phyloP scores from a whole-genome alignment of 2,797 vertebrate genomes.

The Smutsia gigantea region DNA sequence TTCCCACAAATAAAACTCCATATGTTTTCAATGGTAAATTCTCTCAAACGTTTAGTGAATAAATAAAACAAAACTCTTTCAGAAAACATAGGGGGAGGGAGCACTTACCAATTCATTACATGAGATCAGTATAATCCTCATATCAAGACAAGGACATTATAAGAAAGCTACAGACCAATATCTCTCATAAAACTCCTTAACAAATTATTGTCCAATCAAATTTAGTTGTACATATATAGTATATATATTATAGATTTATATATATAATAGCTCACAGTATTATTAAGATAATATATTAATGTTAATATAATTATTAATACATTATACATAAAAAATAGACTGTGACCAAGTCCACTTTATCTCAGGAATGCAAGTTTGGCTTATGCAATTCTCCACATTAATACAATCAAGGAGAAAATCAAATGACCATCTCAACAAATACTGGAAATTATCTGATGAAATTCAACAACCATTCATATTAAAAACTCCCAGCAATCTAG shows the following conservation, averaged over 20 bases:
- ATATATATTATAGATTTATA: too few species aligned
- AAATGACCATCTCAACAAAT: background rate
- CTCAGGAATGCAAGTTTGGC: background rate
- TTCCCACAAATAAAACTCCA: constrained; percentile 48
- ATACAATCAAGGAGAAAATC: constrained; percentile 35
- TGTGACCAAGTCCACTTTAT: background rate
- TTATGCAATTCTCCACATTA: constrained; percentile 1
- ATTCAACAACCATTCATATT: background rate
- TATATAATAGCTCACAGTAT: too few species aligned
- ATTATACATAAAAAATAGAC: background rate
- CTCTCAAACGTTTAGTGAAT: background rate
- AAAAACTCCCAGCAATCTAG: background rate
- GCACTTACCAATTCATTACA: background rate
- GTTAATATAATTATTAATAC: too few species aligned
- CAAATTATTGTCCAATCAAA: constrained; percentile 32
- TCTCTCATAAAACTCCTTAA: background rate
- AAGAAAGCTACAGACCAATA: background rate
- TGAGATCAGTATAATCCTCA: constrained; percentile 14
- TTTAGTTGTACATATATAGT: background rate
- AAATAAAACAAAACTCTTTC: constrained; percentile 3
- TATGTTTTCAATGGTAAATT: background rate
- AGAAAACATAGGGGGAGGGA: background rate
- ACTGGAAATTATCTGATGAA: constrained; percentile 22
- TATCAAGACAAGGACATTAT: constrained; percentile 5
- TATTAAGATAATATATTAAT: too few species aligned